A percentile compares a stretch with the other conserved stretches of the same genome.
These are phyloP conservation scores for Turnix velox DNA, from an alignment of 2,113 vertebrate genomes.

Conservation along the genomic window DNA sequence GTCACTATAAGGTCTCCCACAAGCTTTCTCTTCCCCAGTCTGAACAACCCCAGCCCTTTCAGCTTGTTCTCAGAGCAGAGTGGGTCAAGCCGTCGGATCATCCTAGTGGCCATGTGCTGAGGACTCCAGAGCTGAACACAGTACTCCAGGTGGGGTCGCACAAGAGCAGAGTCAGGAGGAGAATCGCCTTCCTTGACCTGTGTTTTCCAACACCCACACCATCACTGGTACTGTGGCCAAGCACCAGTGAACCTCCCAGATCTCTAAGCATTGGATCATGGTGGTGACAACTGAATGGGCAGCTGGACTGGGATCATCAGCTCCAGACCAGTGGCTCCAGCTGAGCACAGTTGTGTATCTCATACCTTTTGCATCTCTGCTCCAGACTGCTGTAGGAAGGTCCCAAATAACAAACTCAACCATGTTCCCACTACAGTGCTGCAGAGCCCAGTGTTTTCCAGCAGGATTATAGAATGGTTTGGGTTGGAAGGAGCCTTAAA, in stretches of 20 bases:
- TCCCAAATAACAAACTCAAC: background rate
- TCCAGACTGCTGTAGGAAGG: background rate
- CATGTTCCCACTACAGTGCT: background rate
- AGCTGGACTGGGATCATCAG: background rate
- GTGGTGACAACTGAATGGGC: background rate
- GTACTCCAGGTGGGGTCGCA: too few species aligned
- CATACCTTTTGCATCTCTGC: background rate
- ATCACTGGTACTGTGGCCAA: background rate
- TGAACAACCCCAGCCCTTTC: too few species aligned
- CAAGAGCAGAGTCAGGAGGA: too few species aligned
- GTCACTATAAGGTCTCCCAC: too few species aligned
- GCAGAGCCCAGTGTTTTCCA: background rate
- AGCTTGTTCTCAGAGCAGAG: too few species aligned
- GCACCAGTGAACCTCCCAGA: background rate
- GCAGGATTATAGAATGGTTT: too few species aligned
- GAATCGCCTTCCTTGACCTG: too few species aligned
- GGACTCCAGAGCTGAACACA: too few species aligned
- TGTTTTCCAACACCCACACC: background rate
- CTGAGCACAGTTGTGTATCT: background rate
- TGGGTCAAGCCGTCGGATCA: too few species aligned
- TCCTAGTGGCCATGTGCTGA: too few species aligned
- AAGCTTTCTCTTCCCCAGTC: too few species aligned
- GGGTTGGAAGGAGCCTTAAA: too few species aligned
- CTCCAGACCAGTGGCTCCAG: background rate
- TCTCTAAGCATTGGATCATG: background rate